These are phyloP conservation scores for Helicoverpa zea DNA, from an alignment of 1,140 invertebrate genomes.

Conservation along the genomic window DNA sequence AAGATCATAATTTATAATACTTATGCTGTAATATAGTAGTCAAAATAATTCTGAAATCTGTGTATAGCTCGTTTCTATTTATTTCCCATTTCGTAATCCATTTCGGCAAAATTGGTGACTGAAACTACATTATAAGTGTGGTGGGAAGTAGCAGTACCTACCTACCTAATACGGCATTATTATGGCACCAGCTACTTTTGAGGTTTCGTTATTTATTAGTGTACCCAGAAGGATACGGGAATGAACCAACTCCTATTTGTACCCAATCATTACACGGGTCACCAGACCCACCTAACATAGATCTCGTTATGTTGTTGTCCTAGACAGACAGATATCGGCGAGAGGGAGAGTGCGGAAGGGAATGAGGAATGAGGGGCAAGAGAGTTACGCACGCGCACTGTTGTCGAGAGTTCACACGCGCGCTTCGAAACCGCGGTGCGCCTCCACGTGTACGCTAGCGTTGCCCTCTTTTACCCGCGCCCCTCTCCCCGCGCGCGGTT, in stretches of 20 bases:
- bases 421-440: slow-evolving; percentile 75
- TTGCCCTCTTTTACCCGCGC: slow-evolving; percentile 61
- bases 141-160: too few species aligned
- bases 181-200: too few species aligned
- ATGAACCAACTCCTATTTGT: neutral
- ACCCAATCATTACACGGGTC: slow-evolving; percentile 31
- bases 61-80: too few species aligned
- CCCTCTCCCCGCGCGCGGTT: slow-evolving; percentile 59
- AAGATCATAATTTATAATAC: too few species aligned
- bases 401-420: slow-evolving; percentile 77
- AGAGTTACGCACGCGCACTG: slow-evolving; percentile 79
- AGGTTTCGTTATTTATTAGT: too few species aligned
- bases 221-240: too few species aligned
- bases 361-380: slow-evolving; percentile 56
- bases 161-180: too few species aligned
- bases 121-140: too few species aligned
- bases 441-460: slow-evolving; percentile 71
- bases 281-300: slow-evolving; percentile 57
- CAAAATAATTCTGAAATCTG: too few species aligned
- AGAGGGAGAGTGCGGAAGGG: slow-evolving; percentile 59
- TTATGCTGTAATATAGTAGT: too few species aligned
- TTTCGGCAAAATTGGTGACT: too few species aligned
- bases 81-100: too few species aligned
- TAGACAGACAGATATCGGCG: slow-evolving; percentile 67
- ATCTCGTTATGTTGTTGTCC: slow-evolving; percentile 72